These are phyloP conservation scores for Gerris buenoi DNA, from an alignment of 1,140 invertebrate species.

Conservation along the genomic window DNA sequence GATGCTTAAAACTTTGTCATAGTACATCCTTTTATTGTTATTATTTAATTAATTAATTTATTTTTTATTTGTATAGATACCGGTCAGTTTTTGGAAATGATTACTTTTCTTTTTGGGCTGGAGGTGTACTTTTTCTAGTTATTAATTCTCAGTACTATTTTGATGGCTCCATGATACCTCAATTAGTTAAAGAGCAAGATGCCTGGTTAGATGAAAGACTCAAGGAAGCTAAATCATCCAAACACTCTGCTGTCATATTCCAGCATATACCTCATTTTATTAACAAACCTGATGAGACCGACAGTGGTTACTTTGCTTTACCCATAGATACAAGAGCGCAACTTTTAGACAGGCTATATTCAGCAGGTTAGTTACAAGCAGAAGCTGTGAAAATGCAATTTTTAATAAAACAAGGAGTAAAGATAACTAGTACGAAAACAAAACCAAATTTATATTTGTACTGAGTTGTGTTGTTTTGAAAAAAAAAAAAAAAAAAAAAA, in stretches of 20 bases:
- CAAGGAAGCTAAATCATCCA: slow-evolving; percentile 11
- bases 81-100: slow-evolving; percentile 37
- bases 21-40: too few relatives aligned
- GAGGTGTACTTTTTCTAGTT: slow-evolving; percentile 38
- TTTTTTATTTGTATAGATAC: too few relatives aligned
- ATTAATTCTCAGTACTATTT: slow-evolving; percentile 38
- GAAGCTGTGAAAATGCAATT: too few relatives aligned
- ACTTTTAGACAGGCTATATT: slow-evolving; percentile 32
- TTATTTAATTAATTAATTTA: too few relatives aligned
- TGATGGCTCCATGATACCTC: slow-evolving; percentile 24
- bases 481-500: too few relatives aligned
- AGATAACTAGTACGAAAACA: too few relatives aligned
- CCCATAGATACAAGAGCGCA: slow-evolving; percentile 24
- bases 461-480: too few relatives aligned
- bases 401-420: too few relatives aligned
- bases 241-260: slow-evolving; percentile 31
- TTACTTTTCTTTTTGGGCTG: slow-evolving; percentile 38
- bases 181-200: slow-evolving; percentile 32
- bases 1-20: too few relatives aligned
- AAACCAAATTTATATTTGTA: too few relatives aligned
- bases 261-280: slow-evolving; percentile 43
- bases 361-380: slow-evolving; percentile 31
- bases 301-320: slow-evolving; percentile 34
- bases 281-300: slow-evolving; percentile 28
- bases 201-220: slow-evolving; percentile 32